Percentiles rank a stretch among this genome's conserved stretches.
Conservation (phyloP, 1,140 invertebrate species). For the Sitophilus oryzae region DNA sequence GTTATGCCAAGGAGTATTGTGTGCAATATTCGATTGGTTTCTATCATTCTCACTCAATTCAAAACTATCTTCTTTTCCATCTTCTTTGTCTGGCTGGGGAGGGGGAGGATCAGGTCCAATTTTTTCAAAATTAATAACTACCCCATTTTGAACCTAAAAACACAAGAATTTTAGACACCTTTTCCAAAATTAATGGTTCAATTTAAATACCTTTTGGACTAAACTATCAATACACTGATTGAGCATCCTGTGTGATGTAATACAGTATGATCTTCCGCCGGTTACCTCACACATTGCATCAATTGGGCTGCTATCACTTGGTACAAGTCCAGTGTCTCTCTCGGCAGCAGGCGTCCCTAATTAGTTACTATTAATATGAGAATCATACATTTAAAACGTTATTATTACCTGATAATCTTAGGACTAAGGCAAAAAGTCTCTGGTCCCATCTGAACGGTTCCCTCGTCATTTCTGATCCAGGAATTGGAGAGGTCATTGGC, state of each 20-base stretch:
- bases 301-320: constrained; percentile 88
- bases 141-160: constrained; percentile 71
- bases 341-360: constrained; percentile 54
- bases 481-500: constrained; percentile 87
- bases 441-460: constrained; percentile 99
- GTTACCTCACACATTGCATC: constrained; percentile 99
- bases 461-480: constrained; percentile 92
- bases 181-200: constrained; percentile 6
- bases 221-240: constrained; percentile 95
- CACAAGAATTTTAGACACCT: neutral
- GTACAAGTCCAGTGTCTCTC: constrained; percentile 67
- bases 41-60: constrained; percentile 20
- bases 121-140: constrained; percentile 97
- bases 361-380: constrained; percentile 9
- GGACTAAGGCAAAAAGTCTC: constrained; percentile 89
- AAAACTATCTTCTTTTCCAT: constrained; percentile 43
- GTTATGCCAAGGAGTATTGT: constrained; percentile 70
- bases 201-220: constrained; percentile 76
- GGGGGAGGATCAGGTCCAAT: constrained; percentile 77
- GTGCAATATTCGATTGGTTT: constrained; percentile 32
- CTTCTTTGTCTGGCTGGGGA: constrained; percentile 42
- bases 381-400: too few relatives aligned
- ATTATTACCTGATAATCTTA: constrained; percentile 79
- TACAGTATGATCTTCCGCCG: constrained; percentile 92
- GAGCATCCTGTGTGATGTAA: constrained; percentile 91